Evolutionary conservation across 2,888 invertebrate species (phyloP), one percentile per base, ranked within the genome.

Genomic region (Netelia fuscicornis): DNA sequence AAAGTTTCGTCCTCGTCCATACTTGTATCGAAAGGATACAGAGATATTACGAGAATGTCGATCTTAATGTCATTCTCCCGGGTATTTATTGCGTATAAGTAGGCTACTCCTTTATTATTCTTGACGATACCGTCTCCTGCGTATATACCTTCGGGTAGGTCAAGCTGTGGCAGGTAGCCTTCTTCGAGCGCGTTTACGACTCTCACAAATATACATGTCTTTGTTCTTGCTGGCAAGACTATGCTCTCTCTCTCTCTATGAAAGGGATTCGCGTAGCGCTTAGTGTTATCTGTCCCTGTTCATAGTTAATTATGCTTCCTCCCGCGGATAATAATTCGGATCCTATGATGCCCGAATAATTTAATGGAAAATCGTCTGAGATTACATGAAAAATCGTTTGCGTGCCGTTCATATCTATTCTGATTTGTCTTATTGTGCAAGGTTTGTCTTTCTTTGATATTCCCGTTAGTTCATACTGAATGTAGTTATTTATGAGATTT

Each of bases 401-500:
- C 2, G 13, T 44, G 11, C 56, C 37, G 25, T 68, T 42, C 9
- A 81, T 42, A n/a, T 48, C 30, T 1, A 81, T 48, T 11, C 44
- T 56, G 9, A 60, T 67, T 20, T 64, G 13, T n/a, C 75, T 70
- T 3, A 81, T n/a, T 5, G 81, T 81, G 2, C n/a, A 17, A 6
- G 62, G 48, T 30, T 58, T 65, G 30, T 48, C 44, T 6, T 30
- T 44, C 37, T 48, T 67, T 2, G 60, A 75, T n/a, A 81, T 56
- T 44, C 81, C 81, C 2, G 65, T 76, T 56, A 81, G 52, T 58
- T 81, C 68, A 3, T 65, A 75, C 23, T 25, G n/a, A 44, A 30
- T 44, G 25, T 6, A 17, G 5, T 42, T 11, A 68, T 68, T 48
- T 1, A 81, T 68, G 6, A 44, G 23, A 13, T 75, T 13, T 1